Conservation (phyloP, 2,113 vertebrate genomes). For the Ceyx margarethae region DNA sequence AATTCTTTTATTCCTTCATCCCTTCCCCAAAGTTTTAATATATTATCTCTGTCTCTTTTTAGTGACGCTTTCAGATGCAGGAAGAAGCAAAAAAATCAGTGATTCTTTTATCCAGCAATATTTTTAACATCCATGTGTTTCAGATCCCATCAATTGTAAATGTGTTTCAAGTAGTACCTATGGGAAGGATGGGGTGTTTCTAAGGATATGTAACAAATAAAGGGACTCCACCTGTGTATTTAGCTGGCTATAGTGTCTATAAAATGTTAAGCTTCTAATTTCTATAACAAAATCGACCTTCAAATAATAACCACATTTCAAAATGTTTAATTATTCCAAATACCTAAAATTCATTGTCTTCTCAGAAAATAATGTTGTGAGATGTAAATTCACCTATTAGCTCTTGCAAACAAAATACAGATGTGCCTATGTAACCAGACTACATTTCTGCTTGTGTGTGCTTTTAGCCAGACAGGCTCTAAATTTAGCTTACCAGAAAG, state of each 20-base stretch:
- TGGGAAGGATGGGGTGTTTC: neutral
- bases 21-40: neutral
- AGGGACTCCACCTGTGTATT: neutral
- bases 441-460: neutral
- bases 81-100: neutral
- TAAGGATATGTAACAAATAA: neutral
- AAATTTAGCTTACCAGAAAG: constrained; percentile 19
- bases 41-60: neutral
- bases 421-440: neutral
- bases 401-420: neutral
- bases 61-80: neutral
- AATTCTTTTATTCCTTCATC: neutral
- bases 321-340: neutral
- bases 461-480: neutral
- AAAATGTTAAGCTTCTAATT: neutral
- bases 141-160: neutral
- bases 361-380: neutral
- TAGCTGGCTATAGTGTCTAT: neutral
- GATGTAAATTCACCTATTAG: neutral
- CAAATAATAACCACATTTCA: neutral
- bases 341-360: neutral
- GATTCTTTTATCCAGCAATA: neutral
- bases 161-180: neutral
- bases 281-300: neutral
- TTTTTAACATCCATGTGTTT: neutral